Conservation (phyloP, 2,113 vertebrate genomes). For the Campylomormyrus tamandua region DNA sequence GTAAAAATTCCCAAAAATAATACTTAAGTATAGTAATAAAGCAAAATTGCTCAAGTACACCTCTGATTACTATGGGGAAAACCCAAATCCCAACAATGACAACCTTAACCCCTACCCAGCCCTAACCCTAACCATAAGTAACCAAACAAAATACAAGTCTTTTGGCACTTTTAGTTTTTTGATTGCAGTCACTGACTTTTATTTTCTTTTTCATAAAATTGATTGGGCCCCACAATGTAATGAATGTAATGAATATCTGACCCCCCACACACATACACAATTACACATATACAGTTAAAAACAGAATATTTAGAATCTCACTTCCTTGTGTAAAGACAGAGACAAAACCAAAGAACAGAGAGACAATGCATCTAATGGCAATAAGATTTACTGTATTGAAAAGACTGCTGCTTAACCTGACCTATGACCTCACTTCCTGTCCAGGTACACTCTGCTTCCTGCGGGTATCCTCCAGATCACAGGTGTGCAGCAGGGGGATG, state of each 20-base stretch:
- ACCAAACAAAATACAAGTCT: no score
- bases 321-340: background rate
- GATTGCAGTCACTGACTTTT: background rate
- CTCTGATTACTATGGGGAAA: no score
- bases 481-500: constrained; percentile 32
- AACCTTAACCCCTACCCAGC: no score
- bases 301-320: background rate
- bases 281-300: background rate
- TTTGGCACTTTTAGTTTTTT: no score
- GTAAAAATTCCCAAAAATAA: no score
- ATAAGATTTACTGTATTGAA: background rate
- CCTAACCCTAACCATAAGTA: no score
- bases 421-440: background rate
- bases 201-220: no score
- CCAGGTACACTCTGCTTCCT: constrained; percentile 66
- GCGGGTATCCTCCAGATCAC: constrained; percentile 64
- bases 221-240: background rate
- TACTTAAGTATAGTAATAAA: no score
- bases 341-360: background rate
- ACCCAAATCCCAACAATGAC: no score
- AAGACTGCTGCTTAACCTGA: background rate
- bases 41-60: no score
- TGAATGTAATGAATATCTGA: background rate
- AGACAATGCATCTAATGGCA: background rate
- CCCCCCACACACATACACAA: background rate